Evolutionary conservation across 2,888 invertebrate genomes (phyloP), one percentile per base, ranked within the genome.

Genomic region (Eretmocerus hayati): DNA sequence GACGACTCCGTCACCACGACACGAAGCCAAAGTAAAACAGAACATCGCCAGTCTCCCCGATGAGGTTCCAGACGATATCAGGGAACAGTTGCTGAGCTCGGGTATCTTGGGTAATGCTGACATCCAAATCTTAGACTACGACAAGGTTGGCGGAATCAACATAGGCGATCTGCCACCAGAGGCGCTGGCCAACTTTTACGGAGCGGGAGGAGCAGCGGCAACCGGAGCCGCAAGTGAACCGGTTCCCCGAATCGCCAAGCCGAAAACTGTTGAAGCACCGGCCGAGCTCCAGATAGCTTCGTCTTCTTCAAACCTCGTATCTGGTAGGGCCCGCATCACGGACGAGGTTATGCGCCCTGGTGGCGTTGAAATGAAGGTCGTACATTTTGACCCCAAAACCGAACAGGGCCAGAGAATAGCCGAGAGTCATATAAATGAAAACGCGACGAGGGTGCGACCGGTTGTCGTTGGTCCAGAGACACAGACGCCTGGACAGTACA

Each of bases 91-190:
- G 5, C 72, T 90, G 38, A 84, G 86, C 41, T 90, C 90, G 0
- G 91, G 91, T 32, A 90, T 91, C 59, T 74, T 91, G 46, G 85
- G 87, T 58, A 88, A 90, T 63, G 90, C 90, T 37, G 87, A 90
- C 60, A 90, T 91, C 51, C 90, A 90, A 57, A 80, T 91, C 40
- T 72, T 90, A 50, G 90, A 90, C 72, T 90, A 90, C 61, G 90
- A 90, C 62, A 90, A 90, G 75, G 83, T 89, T 33, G 90, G 90
- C 23, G 90, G 88, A 54, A 88, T 88, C 46, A 84, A 87, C 4
- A 74, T 90, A 42, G 89, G 89, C 54, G 87, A 85, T 54, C 71
- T 90, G 42, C 89, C 90, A 2, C 87, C 89, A 43, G 89, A 90
- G 70, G 90, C 90, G 59, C 71, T 90, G 49, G 88, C 88, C 31